Evolutionary conservation across 2,797 vertebrate species (phyloP).

Genomic region (Sebastiscus albofasciatus): DNA sequence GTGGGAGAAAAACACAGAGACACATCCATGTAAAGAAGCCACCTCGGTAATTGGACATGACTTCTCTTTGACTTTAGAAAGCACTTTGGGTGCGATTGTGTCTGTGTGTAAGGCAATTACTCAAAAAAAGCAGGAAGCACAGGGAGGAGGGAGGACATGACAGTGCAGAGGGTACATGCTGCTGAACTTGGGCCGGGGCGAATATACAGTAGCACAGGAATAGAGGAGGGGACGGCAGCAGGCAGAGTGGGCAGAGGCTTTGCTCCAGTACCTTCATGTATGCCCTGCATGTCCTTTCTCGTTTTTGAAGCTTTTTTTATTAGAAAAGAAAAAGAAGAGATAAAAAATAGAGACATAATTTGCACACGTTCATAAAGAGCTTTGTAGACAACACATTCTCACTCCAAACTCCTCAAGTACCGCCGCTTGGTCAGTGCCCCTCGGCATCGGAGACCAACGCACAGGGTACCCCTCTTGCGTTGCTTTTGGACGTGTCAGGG

Average conservation of each 20-base stretch:
- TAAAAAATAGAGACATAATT: constrained; percentile 80
- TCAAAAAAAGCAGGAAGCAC: constrained; percentile 84
- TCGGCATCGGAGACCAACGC: no score
- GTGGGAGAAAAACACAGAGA: constrained; percentile 30
- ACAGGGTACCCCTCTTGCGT: no score
- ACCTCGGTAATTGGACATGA: constrained; percentile 61
- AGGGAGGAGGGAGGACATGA: constrained; percentile 64
- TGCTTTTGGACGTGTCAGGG: no score
- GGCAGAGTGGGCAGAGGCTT: constrained; percentile 83
- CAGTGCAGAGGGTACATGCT: constrained; percentile 82
- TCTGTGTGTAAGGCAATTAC: constrained; percentile 78
- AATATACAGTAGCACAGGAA: constrained; percentile 74
- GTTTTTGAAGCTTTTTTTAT: constrained; percentile 99
- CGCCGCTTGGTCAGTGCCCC: no score
- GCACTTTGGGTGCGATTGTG: constrained; percentile 59
- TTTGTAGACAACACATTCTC: constrained; percentile 6
- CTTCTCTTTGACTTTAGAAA: constrained; percentile 64
- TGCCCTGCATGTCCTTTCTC: constrained; percentile 99
- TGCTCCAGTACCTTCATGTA: constrained; percentile 99
- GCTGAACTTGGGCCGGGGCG: constrained; percentile 82
- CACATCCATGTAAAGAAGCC: constrained; percentile 52
- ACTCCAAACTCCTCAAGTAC: no score
- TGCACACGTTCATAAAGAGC: constrained; percentile 69
- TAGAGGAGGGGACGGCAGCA: constrained; percentile 83
- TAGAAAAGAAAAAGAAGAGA: constrained; percentile 79